A percentile compares a stretch with the other conserved stretches of the same genome.
phyloP scores from a whole-genome alignment of 2,797 vertebrate species.

The Naso thynnoides region DNA sequence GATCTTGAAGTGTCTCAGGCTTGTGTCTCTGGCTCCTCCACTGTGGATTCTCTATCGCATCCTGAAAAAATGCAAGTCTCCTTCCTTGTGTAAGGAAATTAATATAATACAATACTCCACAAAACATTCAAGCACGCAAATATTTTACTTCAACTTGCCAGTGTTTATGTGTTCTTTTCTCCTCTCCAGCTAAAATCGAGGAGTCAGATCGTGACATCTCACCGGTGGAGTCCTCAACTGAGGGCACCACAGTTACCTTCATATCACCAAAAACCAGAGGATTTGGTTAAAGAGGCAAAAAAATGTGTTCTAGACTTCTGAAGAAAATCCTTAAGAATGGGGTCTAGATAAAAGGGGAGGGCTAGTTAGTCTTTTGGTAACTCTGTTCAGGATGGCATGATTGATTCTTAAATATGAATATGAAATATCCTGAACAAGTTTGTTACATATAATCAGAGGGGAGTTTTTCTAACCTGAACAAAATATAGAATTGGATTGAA shows the following conservation, averaged over 20 bases:
- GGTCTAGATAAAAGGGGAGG: neutral
- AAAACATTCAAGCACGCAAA: neutral
- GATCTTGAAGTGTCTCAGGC: constrained; percentile 20
- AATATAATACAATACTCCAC: neutral
- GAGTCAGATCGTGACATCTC: neutral
- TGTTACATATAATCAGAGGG: neutral
- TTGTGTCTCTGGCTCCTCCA: constrained; percentile 17
- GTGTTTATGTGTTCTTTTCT: neutral
- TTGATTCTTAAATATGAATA: neutral
- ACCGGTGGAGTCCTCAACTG: neutral
- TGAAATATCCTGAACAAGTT: neutral
- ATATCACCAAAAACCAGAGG: constrained; percentile 10
- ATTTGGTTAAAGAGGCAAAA: neutral
- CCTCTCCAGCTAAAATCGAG: constrained; percentile 14
- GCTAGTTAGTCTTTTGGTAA: neutral
- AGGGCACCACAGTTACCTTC: neutral
- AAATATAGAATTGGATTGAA: neutral
- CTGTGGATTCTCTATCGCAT: constrained; percentile 30
- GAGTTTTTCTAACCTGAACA: neutral
- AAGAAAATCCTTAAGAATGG: neutral
- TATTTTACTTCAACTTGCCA: neutral
- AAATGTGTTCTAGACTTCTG: neutral
- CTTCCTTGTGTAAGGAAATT: neutral
- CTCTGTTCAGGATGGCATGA: neutral
- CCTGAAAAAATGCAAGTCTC: constrained; percentile 31